These are phyloP conservation scores for Apis cerana DNA, from an alignment of 1,140 invertebrate species.

Conservation along the genomic window DNA sequence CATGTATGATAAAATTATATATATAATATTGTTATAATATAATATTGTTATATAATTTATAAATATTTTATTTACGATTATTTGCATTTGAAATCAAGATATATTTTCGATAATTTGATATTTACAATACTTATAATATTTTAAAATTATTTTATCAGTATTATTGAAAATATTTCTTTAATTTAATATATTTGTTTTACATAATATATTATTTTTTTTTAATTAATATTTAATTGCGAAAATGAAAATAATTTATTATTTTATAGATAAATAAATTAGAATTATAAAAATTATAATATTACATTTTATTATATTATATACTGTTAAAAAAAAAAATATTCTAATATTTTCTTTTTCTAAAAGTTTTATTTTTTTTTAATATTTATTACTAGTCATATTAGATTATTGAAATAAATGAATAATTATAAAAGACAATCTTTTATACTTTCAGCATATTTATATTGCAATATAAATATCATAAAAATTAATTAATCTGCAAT, in stretches of 20 bases:
- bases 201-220: neutral
- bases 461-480: conserved; percentile 19
- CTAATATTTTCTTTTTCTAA: conserved; percentile 2
- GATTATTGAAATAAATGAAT: conserved; percentile 13
- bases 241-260: neutral
- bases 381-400: conserved; percentile 31
- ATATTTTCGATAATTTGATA: conserved; percentile 1
- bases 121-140: neutral
- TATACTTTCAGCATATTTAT: conserved; percentile 25
- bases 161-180: neutral
- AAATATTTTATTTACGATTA: conserved; percentile 27
- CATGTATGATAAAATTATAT: neutral
- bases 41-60: conserved; percentile 36
- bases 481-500: conserved; percentile 8
- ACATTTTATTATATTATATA: neutral
- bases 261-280: neutral
- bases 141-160: conserved; percentile 13
- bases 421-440: conserved; percentile 48
- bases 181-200: neutral
- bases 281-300: neutral
- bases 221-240: neutral
- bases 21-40: conserved; percentile 18
- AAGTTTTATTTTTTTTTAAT: conserved; percentile 5
- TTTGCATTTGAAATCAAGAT: conserved; percentile 8
- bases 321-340: neutral